Percentiles rank a stretch among this genome's conserved stretches.
phyloP scores from a whole-genome alignment of 2,888 invertebrate species.

The Catocala nupta region DNA sequence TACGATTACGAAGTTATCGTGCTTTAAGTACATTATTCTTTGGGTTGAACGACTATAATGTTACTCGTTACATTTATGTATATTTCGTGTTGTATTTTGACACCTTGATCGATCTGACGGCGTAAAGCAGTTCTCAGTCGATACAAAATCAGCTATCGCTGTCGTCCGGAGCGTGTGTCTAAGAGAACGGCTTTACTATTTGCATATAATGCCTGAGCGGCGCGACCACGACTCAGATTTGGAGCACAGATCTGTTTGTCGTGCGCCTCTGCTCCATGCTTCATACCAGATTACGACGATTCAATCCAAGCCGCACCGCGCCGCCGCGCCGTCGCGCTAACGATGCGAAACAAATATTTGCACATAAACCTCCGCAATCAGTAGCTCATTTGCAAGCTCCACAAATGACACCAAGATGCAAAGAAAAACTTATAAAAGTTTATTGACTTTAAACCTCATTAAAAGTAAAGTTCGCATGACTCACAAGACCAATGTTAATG shows the following conservation, averaged over 20 bases:
- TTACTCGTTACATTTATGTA: conserved; percentile 7
- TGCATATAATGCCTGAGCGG: conserved; percentile 80
- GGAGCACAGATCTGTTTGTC: conserved; percentile 75
- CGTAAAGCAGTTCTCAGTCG: conserved; percentile 26
- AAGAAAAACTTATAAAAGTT: conserved; percentile 61
- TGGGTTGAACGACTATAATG: too few relatives aligned
- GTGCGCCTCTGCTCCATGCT: conserved; percentile 67
- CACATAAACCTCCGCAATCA: conserved; percentile 48
- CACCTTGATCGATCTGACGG: conserved; percentile 36
- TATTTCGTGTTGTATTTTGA: conserved; percentile 21
- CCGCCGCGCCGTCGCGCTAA: background rate
- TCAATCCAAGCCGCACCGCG: conserved; percentile 58
- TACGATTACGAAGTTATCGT: background rate
- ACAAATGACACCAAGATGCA: conserved; percentile 47
- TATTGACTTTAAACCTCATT: conserved; percentile 68
- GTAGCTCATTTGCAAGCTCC: conserved; percentile 50
- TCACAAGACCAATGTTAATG: conserved; percentile 62
- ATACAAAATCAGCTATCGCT: conserved; percentile 63
- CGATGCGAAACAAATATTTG: conserved; percentile 49
- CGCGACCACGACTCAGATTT: conserved; percentile 79
- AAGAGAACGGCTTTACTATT: conserved; percentile 69
- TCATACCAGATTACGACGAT: conserved; percentile 66
- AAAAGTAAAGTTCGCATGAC: conserved; percentile 68
- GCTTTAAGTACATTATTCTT: background rate
- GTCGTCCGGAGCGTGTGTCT: conserved; percentile 64